phyloP scores from a whole-genome alignment of 1,140 invertebrate species.

The Centruroides vittatus region DNA sequence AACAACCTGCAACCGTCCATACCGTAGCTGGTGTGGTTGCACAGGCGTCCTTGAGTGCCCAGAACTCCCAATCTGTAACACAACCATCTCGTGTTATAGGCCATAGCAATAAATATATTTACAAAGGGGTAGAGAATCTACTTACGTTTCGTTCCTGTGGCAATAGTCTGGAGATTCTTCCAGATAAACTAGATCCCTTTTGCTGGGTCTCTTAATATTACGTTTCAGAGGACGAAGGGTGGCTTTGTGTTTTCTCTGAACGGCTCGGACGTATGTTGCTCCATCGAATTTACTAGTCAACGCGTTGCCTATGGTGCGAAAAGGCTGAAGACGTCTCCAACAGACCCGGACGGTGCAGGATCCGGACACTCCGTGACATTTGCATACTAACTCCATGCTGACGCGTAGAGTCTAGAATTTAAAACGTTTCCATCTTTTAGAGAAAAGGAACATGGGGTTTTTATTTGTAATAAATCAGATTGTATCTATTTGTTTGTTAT shows the following conservation, averaged over 20 bases:
- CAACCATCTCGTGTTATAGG: not conserved
- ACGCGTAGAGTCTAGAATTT: too few relatives aligned
- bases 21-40: conserved; percentile 58
- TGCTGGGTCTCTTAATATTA: conserved; percentile 20
- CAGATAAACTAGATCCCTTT: conserved; percentile 55
- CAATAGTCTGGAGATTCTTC: conserved; percentile 76
- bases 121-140: conserved; percentile 2
- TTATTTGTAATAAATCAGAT: not conserved
- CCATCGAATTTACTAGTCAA: conserved; percentile 31
- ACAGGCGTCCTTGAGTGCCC: conserved; percentile 60
- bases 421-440: too few relatives aligned
- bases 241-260: conserved; percentile 9
- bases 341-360: conserved; percentile 87
- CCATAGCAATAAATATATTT: too few relatives aligned
- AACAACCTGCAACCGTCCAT: conserved; percentile 68
- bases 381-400: conserved; percentile 41
- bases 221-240: conserved; percentile 16
- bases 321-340: conserved; percentile 67
- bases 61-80: conserved; percentile 38
- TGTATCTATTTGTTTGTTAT: too few relatives aligned
- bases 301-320: conserved; percentile 24
- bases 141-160: conserved; percentile 67
- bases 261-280: conserved; percentile 23
- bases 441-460: conserved; percentile 9
- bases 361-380: conserved; percentile 92